Evolutionary conservation across 2,113 vertebrate genomes (phyloP).

Genomic region (Thinocorus orbignyianus): DNA sequence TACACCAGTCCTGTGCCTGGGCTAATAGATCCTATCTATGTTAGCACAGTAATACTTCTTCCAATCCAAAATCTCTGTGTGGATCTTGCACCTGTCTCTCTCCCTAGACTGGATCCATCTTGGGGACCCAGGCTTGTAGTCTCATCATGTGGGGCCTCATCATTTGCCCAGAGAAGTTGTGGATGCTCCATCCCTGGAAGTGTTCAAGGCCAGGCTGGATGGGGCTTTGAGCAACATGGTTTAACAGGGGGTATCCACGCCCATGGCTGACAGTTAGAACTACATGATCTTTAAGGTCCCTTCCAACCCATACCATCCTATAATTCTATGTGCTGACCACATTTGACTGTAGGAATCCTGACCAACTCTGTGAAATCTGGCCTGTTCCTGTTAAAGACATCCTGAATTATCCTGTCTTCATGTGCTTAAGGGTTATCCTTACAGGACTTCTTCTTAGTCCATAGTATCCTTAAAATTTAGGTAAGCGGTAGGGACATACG

Average conservation of each 20-base stretch:
- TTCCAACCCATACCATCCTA: too few species aligned
- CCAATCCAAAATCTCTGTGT: background rate
- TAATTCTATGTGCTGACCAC: background rate
- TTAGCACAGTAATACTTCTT: background rate
- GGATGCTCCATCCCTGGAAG: too few species aligned
- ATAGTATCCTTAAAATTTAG: background rate
- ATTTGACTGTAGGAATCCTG: background rate
- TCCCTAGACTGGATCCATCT: background rate
- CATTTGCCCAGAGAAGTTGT: too few species aligned
- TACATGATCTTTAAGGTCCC: too few species aligned
- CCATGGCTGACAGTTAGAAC: too few species aligned
- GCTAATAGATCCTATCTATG: background rate
- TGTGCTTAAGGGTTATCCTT: background rate
- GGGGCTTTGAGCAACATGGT: too few species aligned
- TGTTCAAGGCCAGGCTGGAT: too few species aligned
- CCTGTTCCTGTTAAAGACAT: background rate
- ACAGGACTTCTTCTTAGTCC: background rate
- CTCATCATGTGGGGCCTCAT: accelerated
- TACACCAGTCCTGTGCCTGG: background rate
- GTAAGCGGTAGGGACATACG: background rate
- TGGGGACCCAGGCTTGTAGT: background rate
- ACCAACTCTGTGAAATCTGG: background rate
- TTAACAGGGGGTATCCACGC: too few species aligned
- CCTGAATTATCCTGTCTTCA: background rate
- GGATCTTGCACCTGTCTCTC: background rate